phyloP scores from a whole-genome alignment of 2,888 invertebrate genomes.

The Clitarchus hookeri region DNA sequence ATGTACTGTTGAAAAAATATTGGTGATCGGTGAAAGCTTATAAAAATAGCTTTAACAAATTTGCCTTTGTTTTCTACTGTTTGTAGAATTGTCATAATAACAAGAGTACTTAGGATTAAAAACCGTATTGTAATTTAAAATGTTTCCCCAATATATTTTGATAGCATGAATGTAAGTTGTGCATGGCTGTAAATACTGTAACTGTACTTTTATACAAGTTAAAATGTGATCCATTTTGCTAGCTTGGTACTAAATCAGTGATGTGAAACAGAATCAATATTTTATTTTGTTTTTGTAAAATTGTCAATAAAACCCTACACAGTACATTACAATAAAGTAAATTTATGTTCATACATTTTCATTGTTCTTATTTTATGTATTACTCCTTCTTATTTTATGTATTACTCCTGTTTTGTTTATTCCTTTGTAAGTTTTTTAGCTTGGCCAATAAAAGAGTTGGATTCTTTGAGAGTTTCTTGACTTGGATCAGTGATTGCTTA shows the following conservation, averaged over 20 bases:
- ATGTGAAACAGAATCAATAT: neutral
- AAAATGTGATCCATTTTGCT: constrained; percentile 1
- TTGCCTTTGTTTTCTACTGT: constrained; percentile 38
- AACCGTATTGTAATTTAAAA: constrained; percentile 32
- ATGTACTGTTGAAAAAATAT: constrained; percentile 12
- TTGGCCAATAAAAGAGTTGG: too few relatives aligned
- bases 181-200: constrained; percentile 27
- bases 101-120: constrained; percentile 37
- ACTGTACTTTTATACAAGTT: constrained; percentile 4
- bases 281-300: constrained; percentile 3
- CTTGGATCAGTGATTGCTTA: too few relatives aligned
- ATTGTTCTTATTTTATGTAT: neutral
- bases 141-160: constrained; percentile 29
- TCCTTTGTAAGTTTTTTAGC: too few relatives aligned
- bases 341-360: neutral
- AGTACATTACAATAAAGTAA: constrained; percentile 9
- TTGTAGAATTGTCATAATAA: constrained; percentile 32
- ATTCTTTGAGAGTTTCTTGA: too few relatives aligned
- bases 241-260: neutral
- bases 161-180: constrained; percentile 30
- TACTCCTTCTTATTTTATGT: neutral
- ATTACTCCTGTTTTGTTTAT: too few relatives aligned
- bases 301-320: neutral
- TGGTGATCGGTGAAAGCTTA: constrained; percentile 18
- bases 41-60: constrained; percentile 31